Percentiles rank a stretch among this genome's conserved stretches.
Evolutionary conservation across 2,113 vertebrate species (phyloP).

Genomic region (Eulacestoma nigropectus): DNA sequence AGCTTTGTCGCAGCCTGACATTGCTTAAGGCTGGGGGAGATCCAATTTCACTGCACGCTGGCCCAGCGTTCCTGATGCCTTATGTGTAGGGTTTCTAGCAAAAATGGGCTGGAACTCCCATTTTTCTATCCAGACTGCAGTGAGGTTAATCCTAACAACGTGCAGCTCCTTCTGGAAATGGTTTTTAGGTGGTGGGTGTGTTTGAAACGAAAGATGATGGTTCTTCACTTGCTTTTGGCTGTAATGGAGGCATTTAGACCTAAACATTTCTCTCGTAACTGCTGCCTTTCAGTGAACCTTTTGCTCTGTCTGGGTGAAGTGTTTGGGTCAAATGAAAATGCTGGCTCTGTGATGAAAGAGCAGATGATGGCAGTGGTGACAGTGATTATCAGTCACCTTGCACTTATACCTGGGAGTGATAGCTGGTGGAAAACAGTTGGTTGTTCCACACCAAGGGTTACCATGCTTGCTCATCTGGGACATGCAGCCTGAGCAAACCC

Average conservation of each 20-base stretch:
- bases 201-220: not conserved
- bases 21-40: not conserved
- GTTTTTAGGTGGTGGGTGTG: not conserved
- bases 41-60: not conserved
- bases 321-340: not conserved
- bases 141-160: not conserved
- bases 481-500: not conserved
- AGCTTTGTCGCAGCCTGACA: not conserved
- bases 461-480: not conserved
- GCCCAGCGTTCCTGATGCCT: not conserved
- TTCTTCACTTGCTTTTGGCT: not conserved
- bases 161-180: not conserved
- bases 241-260: not conserved
- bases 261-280: not conserved
- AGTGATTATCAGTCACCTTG: not conserved
- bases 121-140: not conserved
- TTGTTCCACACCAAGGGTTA: not conserved
- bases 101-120: not conserved
- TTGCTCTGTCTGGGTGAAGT: not conserved
- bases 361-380: not conserved
- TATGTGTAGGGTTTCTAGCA: not conserved
- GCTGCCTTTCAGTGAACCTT: not conserved
- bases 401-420: fast-evolving
- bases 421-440: fast-evolving
- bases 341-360: not conserved